These are phyloP conservation scores for Trichoplax adhaerens DNA, from an alignment of 37 sponge, comb jelly and placozoan genomes.

Conservation along the genomic window DNA sequence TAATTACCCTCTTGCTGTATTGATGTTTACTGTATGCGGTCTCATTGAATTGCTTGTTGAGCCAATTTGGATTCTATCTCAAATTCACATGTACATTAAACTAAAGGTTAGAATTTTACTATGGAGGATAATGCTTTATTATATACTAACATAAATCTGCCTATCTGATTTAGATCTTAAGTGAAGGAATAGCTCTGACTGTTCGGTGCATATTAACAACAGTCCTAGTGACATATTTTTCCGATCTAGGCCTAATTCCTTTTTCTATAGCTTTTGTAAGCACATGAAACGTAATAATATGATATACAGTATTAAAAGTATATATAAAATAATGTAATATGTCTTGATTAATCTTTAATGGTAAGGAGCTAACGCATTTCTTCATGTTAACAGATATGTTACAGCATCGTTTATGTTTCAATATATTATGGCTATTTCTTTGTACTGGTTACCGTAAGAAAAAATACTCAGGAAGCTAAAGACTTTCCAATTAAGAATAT, in stretches of 20 bases:
- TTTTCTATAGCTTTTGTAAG: constrained; percentile 13
- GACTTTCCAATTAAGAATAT: constrained; percentile 30
- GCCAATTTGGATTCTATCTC: constrained; percentile 60
- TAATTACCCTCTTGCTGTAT: constrained; percentile 42
- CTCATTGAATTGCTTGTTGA: constrained; percentile 62
- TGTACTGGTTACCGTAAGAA: background rate
- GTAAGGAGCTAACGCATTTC: background rate
- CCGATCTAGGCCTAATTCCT: constrained; percentile 26
- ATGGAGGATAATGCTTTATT: too few species aligned
- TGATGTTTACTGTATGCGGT: constrained; percentile 40
- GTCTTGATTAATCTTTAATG: too few species aligned
- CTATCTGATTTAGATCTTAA: too few species aligned
- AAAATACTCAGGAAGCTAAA: background rate
- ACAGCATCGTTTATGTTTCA: constrained; percentile 28
- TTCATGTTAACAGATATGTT: constrained; percentile 23
- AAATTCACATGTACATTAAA: constrained; percentile 23
- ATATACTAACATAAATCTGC: too few species aligned
- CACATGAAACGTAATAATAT: too few species aligned
- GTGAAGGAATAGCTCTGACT: too few species aligned
- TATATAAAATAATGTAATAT: too few species aligned
- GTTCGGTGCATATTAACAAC: constrained; percentile 11
- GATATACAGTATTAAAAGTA: too few species aligned
- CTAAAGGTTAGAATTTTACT: constrained; percentile 35
- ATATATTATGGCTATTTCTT: constrained; percentile 52
- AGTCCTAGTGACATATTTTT: constrained; percentile 24